Percentiles rank a stretch among this genome's conserved stretches.
Evolutionary conservation across 2,113 vertebrate species (phyloP).

Genomic region (Pica pica): DNA sequence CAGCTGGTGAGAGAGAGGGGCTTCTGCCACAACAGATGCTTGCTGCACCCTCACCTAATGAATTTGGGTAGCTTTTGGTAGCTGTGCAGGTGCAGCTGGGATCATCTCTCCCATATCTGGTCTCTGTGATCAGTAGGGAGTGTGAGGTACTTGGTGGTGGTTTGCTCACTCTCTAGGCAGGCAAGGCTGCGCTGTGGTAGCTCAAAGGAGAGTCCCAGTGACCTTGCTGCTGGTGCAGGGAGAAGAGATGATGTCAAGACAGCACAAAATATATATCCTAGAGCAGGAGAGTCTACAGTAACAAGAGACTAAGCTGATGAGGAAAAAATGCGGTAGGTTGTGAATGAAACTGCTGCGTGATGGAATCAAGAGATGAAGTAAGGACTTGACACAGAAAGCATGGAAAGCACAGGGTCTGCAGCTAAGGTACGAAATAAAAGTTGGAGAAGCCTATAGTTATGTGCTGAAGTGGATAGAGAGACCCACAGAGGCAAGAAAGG

Average conservation of each 20-base stretch:
- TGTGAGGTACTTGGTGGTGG: accelerated
- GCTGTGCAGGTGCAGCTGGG: background rate
- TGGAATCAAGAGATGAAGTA: background rate
- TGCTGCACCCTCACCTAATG: background rate
- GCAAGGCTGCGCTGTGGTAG: accelerated
- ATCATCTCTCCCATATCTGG: background rate
- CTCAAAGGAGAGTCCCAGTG: background rate
- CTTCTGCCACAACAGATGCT: background rate
- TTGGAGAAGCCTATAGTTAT: background rate
- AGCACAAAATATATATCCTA: background rate
- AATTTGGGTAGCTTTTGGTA: background rate
- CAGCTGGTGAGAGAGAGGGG: background rate
- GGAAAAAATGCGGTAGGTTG: background rate
- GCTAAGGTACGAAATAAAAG: background rate
- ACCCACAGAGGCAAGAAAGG: background rate
- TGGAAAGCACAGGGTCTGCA: background rate
- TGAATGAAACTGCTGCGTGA: background rate
- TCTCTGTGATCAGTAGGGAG: background rate
- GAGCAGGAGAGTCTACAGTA: background rate
- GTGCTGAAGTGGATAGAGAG: background rate
- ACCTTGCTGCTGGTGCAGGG: background rate
- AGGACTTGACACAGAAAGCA: background rate
- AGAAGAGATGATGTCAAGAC: background rate
- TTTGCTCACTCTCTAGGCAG: background rate
- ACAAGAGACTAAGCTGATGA: background rate